These are phyloP conservation scores for Apteryx owenii DNA, from an alignment of 2,113 vertebrate genomes.

Conservation along the genomic window DNA sequence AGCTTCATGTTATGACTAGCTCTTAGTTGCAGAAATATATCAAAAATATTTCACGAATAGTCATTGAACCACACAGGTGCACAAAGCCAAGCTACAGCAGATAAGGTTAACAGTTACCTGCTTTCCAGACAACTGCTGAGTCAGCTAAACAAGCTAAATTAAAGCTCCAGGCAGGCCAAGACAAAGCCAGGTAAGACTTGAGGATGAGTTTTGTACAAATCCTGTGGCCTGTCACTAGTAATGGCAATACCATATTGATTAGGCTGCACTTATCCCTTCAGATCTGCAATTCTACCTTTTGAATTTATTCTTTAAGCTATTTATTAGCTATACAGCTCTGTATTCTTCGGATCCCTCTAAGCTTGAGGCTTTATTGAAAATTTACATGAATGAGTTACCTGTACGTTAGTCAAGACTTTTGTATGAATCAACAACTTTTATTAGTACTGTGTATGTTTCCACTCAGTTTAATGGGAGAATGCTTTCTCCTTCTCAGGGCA, in stretches of 20 bases:
- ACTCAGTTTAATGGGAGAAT: not conserved
- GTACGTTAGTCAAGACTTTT: not conserved
- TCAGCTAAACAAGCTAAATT: not conserved
- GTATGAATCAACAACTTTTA: not conserved
- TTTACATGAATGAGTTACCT: not conserved
- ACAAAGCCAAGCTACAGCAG: not conserved
- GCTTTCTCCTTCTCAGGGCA: not conserved
- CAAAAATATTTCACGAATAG: not conserved
- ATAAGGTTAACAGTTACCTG: not conserved
- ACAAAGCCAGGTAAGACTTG: not conserved
- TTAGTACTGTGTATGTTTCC: not conserved
- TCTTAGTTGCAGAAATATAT: not conserved
- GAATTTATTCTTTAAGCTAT: not conserved
- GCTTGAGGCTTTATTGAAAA: not conserved
- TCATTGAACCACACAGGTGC: not conserved
- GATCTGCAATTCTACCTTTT: not conserved
- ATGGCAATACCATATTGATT: not conserved
- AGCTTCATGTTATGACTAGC: not conserved
- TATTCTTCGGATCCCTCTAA: not conserved
- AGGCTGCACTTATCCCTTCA: not conserved
- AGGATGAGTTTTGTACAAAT: not conserved
- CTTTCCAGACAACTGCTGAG: not conserved
- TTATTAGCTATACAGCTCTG: not conserved
- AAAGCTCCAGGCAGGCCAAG: not conserved
- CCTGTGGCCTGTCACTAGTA: not conserved